phyloP scores from a whole-genome alignment of 1,140 invertebrate species.

The Drosophila carrolli region DNA sequence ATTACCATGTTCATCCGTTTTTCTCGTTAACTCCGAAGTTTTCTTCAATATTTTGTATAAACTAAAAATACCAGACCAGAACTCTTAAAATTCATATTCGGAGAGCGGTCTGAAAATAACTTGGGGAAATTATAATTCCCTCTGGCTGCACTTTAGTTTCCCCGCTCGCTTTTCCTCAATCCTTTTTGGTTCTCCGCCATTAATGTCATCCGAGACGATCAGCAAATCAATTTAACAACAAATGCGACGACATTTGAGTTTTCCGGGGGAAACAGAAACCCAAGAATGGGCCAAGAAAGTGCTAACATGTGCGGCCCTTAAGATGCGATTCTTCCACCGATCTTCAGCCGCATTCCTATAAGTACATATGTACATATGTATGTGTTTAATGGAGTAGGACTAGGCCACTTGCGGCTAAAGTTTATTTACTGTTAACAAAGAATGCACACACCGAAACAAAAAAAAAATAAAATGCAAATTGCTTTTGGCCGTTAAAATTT shows the following conservation, averaged over 20 bases:
- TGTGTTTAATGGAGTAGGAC: conserved; percentile 28
- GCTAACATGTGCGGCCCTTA: conserved; percentile 8
- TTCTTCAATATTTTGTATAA: not conserved
- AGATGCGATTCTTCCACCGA: conserved; percentile 26
- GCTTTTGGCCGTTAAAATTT: conserved; percentile 9
- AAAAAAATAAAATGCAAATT: conserved; percentile 13
- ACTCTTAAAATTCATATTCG: conserved; percentile 18
- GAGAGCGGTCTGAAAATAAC: conserved; percentile 12
- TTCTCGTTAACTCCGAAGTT: conserved; percentile 2
- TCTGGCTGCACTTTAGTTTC: conserved; percentile 18
- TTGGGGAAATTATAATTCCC: conserved; percentile 21
- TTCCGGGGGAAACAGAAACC: conserved; percentile 1
- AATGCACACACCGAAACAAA: conserved; percentile 15
- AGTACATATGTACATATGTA: not conserved
- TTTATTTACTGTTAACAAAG: conserved; percentile 65
- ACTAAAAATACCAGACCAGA: conserved; percentile 7
- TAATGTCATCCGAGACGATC: conserved; percentile 64
- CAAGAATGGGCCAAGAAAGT: conserved; percentile 7
- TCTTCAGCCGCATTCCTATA: conserved; percentile 14
- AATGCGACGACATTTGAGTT: conserved; percentile 61
- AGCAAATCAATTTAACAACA: conserved; percentile 70
- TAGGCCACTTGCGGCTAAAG: conserved; percentile 61
- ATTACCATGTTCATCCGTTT: not conserved
- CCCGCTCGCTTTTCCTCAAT: conserved; percentile 2
- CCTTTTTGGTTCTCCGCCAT: conserved; percentile 20